These are phyloP conservation scores for Sphinx pinastri DNA, from an alignment of 2,888 invertebrate species.

Conservation along the genomic window DNA sequence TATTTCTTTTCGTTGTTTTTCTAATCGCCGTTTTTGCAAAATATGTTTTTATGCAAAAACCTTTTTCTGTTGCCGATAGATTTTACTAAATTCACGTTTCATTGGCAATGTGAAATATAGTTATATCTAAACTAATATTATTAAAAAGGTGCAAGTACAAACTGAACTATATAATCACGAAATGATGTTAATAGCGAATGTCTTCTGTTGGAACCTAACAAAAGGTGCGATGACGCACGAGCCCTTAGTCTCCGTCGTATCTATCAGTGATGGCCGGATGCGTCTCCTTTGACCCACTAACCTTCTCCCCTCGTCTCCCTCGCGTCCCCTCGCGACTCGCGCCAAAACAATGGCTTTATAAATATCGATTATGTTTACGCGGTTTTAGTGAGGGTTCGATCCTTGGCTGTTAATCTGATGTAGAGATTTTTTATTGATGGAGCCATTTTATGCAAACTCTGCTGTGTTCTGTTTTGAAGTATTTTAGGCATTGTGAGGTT, in stretches of 20 bases:
- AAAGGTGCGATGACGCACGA: conserved; percentile 2
- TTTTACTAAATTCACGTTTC: too few relatives aligned
- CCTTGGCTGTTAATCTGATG: too few relatives aligned
- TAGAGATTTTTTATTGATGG: too few relatives aligned
- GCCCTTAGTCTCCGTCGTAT: conserved; percentile 18
- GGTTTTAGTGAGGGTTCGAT: neutral
- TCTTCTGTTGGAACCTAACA: conserved; percentile 3
- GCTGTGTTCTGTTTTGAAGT: too few relatives aligned
- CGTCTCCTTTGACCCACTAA: conserved; percentile 26
- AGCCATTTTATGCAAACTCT: too few relatives aligned
- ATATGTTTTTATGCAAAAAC: too few relatives aligned
- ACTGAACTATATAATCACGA: too few relatives aligned
- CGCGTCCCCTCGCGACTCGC: neutral
- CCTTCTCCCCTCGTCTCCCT: neutral
- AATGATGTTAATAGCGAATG: neutral
- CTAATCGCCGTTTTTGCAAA: neutral
- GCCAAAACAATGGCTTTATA: neutral
- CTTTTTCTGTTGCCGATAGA: too few relatives aligned
- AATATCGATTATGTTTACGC: conserved; percentile 3
- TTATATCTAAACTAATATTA: too few relatives aligned
- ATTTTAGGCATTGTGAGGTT: too few relatives aligned
- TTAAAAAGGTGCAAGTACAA: too few relatives aligned
- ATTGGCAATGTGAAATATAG: too few relatives aligned
- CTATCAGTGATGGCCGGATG: conserved; percentile 18
- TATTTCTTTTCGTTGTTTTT: neutral